A percentile compares a stretch with the other conserved stretches of the same genome.
Conservation (phyloP, 1,140 invertebrate genomes). For the Cylas formicarius region DNA sequence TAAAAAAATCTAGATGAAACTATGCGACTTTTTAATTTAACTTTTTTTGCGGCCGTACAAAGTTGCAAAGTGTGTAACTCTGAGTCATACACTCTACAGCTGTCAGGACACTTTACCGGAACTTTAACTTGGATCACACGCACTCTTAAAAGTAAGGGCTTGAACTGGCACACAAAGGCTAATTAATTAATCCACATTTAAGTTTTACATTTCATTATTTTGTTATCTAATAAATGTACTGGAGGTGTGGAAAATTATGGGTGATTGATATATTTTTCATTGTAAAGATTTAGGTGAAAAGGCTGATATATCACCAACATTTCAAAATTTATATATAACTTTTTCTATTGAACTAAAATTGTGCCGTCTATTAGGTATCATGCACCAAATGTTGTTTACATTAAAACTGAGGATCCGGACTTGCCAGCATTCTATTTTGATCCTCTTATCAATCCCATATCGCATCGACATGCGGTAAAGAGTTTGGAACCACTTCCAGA, state of each 20-base stretch:
- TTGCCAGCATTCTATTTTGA: constrained; percentile 99
- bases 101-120: too few relatives aligned
- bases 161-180: too few relatives aligned
- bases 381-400: constrained; percentile 97
- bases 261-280: constrained; percentile 44
- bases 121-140: too few relatives aligned
- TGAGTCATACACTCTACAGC: too few relatives aligned
- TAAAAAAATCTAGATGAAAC: too few relatives aligned
- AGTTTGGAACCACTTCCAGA: constrained; percentile 79
- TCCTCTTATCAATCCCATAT: constrained; percentile 98
- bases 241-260: constrained; percentile 48
- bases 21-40: too few relatives aligned
- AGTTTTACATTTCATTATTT: constrained; percentile 41
- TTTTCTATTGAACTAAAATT: constrained; percentile 1
- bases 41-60: too few relatives aligned
- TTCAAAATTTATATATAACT: constrained; percentile 13
- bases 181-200: constrained; percentile 38
- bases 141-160: too few relatives aligned
- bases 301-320: constrained; percentile 46
- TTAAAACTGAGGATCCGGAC: constrained; percentile 99
- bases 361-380: constrained; percentile 80
- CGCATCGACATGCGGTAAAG: constrained; percentile 86
- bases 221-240: constrained; percentile 42
- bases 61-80: too few relatives aligned
- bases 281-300: constrained; percentile 40